Base-by-base conservation (phyloP, 2,888 invertebrate genomes). In the Ophonus ardosiacus region DNA sequence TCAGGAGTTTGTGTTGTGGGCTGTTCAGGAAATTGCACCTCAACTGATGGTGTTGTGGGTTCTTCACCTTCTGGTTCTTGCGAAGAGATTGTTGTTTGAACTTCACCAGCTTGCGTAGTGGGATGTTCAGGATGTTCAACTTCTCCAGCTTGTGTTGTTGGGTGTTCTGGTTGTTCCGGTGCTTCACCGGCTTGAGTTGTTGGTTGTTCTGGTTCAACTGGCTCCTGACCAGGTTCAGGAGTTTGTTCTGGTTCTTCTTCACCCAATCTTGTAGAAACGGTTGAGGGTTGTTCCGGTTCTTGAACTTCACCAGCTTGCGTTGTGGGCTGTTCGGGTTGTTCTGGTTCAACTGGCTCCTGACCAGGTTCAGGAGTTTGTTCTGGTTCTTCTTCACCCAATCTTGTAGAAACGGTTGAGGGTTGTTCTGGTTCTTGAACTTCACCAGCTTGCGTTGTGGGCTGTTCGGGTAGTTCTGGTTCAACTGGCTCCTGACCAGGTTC, bases 211-310 rank as follows among this genome's bases (percentile, higher is more conserved):
- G 15, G 51, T 13, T 71, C 6, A 31, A 31, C 31, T 31, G n/a
- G n/a, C n/a, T n/a, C n/a, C n/a, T 59, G 59, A 63, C 78, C 61
- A 63, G 43, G 85, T 85, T 86, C 86, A 74, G 63, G 86, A 74
- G 63, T 68, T 81, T 86, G 86, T 85, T 85, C 56, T n/a, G 76
- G 8, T 76, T n/a, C 63, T 24, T 74, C 83, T 78, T 82, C 31
- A 5, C 31, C 31, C 6, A n/a, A n/a, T n/a, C n/a, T n/a, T n/a
- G n/a, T n/a, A n/a, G n/a, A n/a, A n/a, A n/a, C n/a, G 31, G 5
- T 21, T 79, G 24, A 4, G 57, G 43, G 43, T 51, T 51, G 81
- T 51, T 85, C 81, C 3, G 63, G 24, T 21, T 7, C 6, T 24
- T 24, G 7, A 31, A 13, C n/a, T 81, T 40, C 68, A 15, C 31